These are phyloP conservation scores for Anodontia alba DNA, from an alignment of 2,888 invertebrate species.

Conservation along the genomic window DNA sequence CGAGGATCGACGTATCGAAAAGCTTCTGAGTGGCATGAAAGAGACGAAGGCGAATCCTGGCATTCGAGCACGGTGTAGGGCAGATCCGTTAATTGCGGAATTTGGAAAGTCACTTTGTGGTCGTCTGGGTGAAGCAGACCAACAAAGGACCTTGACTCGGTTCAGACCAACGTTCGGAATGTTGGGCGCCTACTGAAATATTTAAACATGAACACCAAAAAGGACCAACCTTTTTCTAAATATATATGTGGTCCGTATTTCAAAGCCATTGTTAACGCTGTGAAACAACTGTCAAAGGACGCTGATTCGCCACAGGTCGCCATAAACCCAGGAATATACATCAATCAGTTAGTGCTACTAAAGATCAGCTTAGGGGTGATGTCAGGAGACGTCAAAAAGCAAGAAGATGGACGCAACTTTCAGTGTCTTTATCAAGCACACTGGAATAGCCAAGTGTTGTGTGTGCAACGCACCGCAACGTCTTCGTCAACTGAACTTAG, in stretches of 20 bases:
- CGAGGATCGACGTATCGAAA: not conserved
- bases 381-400: not conserved
- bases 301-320: not conserved
- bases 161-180: not conserved
- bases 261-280: not conserved
- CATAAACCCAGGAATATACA: not conserved
- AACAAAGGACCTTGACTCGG: not conserved
- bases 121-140: not conserved
- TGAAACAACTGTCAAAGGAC: too few species aligned
- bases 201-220: not conserved
- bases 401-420: not conserved
- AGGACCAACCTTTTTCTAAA: not conserved
- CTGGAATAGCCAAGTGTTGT: not conserved
- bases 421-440: not conserved
- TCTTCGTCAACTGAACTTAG: too few species aligned
- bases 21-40: not conserved
- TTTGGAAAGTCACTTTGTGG: not conserved
- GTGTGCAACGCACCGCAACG: too few species aligned
- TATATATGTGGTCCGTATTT: not conserved
- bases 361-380: not conserved
- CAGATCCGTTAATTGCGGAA: not conserved
- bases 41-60: not conserved
- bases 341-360: not conserved
- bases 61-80: not conserved
- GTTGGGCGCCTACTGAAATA: not conserved